A percentile compares a stretch with the other conserved stretches of the same genome.
These are phyloP conservation scores for Morinoia aosen DNA, from an alignment of 2,888 invertebrate species.

Conservation along the genomic window DNA sequence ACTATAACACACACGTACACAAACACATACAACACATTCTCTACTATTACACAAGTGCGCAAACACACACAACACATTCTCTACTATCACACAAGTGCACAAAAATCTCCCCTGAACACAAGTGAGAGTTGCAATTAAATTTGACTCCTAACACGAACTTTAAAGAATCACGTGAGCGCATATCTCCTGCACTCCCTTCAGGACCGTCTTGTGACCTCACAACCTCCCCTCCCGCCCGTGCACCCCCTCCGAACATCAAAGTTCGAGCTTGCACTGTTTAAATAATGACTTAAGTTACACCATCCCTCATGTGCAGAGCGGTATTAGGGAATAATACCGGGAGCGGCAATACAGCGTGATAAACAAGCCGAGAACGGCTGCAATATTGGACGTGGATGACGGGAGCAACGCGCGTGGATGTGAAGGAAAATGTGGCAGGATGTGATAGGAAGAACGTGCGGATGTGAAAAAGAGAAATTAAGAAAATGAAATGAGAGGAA, in stretches of 20 bases:
- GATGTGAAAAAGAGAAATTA: background rate
- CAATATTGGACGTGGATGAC: conserved; percentile 5
- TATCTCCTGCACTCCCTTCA: background rate
- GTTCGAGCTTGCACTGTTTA: conserved; percentile 27
- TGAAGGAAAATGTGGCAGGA: background rate
- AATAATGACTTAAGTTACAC: conserved; percentile 51
- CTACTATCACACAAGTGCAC: background rate
- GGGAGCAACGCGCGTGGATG: background rate
- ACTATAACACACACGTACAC: too few species aligned
- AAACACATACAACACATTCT: too few species aligned
- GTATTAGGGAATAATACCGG: conserved; percentile 32
- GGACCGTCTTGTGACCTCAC: background rate
- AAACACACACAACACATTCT: too few species aligned
- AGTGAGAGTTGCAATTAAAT: background rate
- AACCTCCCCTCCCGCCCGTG: background rate
- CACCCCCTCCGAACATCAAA: conserved; percentile 21
- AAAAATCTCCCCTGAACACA: background rate
- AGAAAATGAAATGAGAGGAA: background rate
- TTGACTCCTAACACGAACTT: background rate
- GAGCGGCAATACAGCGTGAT: conserved; percentile 8
- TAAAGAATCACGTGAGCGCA: background rate
- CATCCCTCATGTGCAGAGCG: conserved; percentile 24
- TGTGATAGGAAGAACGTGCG: background rate
- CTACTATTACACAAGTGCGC: too few species aligned
- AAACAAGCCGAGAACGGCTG: background rate